Percentiles rank a stretch among this genome's conserved stretches.
Conservation (phyloP, 1,140 invertebrate genomes). For the Trichomalopsis sarcophagae region DNA sequence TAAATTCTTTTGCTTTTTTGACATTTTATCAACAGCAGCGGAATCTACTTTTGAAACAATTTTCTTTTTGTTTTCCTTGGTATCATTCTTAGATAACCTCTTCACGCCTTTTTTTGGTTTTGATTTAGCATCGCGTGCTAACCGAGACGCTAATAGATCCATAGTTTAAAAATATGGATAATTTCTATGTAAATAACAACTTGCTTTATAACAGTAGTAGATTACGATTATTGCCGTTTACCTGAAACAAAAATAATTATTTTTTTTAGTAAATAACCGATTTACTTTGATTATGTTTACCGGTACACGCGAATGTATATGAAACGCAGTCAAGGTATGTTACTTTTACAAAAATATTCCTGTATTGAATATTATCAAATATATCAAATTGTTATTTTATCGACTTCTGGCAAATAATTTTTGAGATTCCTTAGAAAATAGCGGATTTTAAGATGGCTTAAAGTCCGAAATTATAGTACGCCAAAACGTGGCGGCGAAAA, state of each 20-base stretch:
- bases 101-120: not conserved
- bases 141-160: constrained; percentile 16
- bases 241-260: not conserved
- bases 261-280: not conserved
- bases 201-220: not conserved
- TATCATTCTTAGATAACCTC: constrained; percentile 2
- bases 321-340: not conserved
- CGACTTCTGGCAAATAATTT: not conserved
- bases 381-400: not conserved
- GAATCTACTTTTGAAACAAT: not conserved
- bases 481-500: constrained; percentile 1
- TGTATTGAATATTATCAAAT: not conserved
- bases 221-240: not conserved
- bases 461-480: not conserved
- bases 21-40: not conserved
- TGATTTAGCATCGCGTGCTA: not conserved
- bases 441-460: not conserved
- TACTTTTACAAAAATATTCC: constrained; percentile 11
- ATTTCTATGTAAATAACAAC: not conserved
- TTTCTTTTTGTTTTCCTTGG: not conserved
- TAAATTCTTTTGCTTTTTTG: constrained; percentile 18
- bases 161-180: not conserved
- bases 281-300: not conserved
- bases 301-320: not conserved
- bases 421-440: not conserved